Evolutionary conservation across 1,140 invertebrate genomes (phyloP), one percentile per base, ranked within the genome.

Genomic region (Meloidogyne hapla): DNA sequence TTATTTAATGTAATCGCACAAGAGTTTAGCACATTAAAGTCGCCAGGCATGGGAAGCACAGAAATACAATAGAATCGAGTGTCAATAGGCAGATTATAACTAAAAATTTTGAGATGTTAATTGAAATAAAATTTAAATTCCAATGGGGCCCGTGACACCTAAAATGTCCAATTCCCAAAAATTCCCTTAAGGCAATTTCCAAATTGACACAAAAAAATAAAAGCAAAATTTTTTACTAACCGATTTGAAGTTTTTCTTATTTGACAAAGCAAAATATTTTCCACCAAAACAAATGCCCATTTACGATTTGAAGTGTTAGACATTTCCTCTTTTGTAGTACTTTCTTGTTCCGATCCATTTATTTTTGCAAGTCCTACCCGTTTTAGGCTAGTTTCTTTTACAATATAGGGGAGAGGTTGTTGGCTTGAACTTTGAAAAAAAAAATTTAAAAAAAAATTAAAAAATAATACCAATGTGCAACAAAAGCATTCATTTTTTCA

Each of bases 41-140:
- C 77, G 8, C 21, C 21, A 21, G 69, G 80, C 23, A 81, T 68
- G 10, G 80, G 80, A 15, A 61, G 45, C 42, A 84, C 81, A 40
- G 74, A 69, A 45, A 82, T 81, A 23, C 80, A 70, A 67, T 84
- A 82, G 21, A 82, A 82, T 8, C 83, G 79, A n/a, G 81, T 84
- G 42, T 76, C 69, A 28, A 76, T 26, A 28, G 81, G 82, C 38
- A 82, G 42, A 69, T 82, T 82, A 65, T 82, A 82, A 13, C 80
- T 81, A 25, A 77, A 81, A 74, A 28, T n/a, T 13, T n/a, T 18
- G 13, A n/a, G n/a, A n/a, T n/a, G n/a, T n/a, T n/a, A n/a, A n/a
- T n/a, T n/a, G 8, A n/a, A 62, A 75, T 10, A 63, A 18, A 9
- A 25, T 9, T n/a, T 56, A 56, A 25, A 38, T 13, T 15, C 21